These are phyloP conservation scores for Simalia tracyae DNA, from an alignment of 2,797 vertebrate genomes.

Conservation along the genomic window DNA sequence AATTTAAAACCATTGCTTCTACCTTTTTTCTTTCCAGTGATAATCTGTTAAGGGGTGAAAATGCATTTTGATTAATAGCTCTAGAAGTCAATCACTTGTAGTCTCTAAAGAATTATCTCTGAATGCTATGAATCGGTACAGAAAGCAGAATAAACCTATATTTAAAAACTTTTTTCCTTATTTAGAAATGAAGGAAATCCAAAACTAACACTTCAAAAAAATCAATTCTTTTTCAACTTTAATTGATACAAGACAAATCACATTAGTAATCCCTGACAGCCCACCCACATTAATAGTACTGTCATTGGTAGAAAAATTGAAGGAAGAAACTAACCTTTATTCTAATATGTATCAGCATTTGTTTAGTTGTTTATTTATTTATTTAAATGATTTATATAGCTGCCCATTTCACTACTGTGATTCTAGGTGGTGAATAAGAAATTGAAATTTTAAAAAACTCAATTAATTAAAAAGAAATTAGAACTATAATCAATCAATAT, in stretches of 20 bases:
- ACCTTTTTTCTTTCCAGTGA: background rate
- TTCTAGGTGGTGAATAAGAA: background rate
- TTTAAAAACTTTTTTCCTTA: background rate
- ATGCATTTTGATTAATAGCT: background rate
- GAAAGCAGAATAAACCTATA: background rate
- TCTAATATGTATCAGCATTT: background rate
- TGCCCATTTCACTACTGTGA: background rate
- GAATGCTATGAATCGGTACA: background rate
- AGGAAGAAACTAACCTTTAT: background rate
- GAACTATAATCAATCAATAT: background rate
- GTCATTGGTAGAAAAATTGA: background rate
- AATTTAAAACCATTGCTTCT: background rate
- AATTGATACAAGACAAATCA: slow-evolving; percentile 14
- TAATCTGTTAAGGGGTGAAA: background rate
- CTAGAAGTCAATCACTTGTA: background rate
- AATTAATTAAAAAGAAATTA: background rate
- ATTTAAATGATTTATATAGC: background rate
- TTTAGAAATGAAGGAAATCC: background rate
- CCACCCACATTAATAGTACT: background rate
- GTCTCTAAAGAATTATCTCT: background rate
- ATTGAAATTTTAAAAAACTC: background rate
- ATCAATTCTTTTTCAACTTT: background rate
- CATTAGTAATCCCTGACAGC: background rate
- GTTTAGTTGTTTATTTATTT: background rate
- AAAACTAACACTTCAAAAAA: background rate